Conservation (phyloP, 2,797 vertebrate genomes). For the Mastacembelus armatus region DNA sequence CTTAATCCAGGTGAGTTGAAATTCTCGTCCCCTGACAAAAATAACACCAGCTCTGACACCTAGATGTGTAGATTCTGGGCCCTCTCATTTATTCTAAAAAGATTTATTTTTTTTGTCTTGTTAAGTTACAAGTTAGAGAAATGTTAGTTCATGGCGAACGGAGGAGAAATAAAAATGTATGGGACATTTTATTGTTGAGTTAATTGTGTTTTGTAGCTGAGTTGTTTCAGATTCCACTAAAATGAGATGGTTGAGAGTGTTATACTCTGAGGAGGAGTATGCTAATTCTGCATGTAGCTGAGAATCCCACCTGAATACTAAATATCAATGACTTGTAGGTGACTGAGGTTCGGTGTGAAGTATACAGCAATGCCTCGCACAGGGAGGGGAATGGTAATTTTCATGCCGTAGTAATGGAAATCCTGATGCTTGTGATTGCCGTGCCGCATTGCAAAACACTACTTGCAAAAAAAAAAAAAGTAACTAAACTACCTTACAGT, state of each 20-base stretch:
- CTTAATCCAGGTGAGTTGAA: neutral
- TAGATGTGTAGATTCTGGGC: too few species aligned
- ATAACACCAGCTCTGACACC: too few species aligned
- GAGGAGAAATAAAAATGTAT: neutral
- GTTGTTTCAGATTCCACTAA: slow-evolving; percentile 22
- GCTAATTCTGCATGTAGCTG: slow-evolving; percentile 56
- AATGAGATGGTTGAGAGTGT: slow-evolving; percentile 15
- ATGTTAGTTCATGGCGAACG: too few species aligned
- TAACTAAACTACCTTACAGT: neutral
- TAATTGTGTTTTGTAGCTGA: slow-evolving; percentile 8
- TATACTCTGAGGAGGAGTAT: slow-evolving; percentile 28
- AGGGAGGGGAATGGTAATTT: slow-evolving; percentile 55
- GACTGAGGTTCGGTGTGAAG: slow-evolving; percentile 48
- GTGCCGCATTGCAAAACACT: slow-evolving; percentile 49
- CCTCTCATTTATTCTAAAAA: too few species aligned
- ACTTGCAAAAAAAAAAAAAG: slow-evolving; percentile 7
- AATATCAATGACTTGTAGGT: slow-evolving; percentile 72
- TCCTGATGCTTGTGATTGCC: slow-evolving; percentile 54
- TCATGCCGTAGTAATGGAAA: slow-evolving; percentile 56
- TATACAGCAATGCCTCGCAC: slow-evolving; percentile 35
- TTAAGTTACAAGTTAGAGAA: too few species aligned
- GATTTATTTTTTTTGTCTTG: too few species aligned
- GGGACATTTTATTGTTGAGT: slow-evolving; percentile 2
- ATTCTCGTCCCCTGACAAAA: neutral
- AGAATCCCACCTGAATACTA: slow-evolving; percentile 57